phyloP scores from a whole-genome alignment of 2,797 vertebrate species.

The Rhynchotus rufescens region DNA sequence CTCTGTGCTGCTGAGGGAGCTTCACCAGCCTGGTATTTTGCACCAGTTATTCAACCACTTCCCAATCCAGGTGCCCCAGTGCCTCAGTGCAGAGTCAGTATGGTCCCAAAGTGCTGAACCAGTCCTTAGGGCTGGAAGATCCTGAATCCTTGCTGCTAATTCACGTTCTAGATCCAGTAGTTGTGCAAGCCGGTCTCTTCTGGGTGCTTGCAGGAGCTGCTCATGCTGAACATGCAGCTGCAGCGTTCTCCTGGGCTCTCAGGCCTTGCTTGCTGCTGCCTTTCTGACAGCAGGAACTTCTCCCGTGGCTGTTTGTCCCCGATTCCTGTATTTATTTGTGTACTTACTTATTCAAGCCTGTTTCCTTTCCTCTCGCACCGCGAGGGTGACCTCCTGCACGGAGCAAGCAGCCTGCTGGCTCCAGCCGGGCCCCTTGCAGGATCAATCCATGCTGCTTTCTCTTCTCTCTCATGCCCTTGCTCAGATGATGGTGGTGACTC shows the following conservation, averaged over 20 bases:
- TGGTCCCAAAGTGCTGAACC: neutral
- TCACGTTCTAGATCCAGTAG: neutral
- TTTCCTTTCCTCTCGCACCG: neutral
- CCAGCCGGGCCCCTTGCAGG: neutral
- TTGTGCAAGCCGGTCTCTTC: neutral
- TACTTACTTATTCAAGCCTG: neutral
- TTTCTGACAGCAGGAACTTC: neutral
- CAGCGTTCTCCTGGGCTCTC: neutral
- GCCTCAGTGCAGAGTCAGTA: neutral
- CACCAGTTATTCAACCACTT: neutral
- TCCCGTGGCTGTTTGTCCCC: conserved; percentile 3
- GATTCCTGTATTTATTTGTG: conserved; percentile 7
- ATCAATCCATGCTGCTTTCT: conserved; percentile 27
- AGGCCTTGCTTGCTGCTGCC: neutral
- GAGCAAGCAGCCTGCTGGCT: neutral
- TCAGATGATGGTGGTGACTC: conserved; percentile 92
- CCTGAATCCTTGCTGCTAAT: rapidly evolving
- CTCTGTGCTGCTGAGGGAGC: rapidly evolving
- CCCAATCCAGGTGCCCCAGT: neutral
- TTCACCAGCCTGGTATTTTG: neutral
- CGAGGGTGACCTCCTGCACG: neutral
- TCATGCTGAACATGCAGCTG: neutral
- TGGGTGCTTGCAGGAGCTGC: neutral
- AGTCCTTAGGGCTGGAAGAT: neutral
- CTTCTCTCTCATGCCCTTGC: conserved; percentile 47